These are phyloP conservation scores for Tenodera sinensis DNA, from an alignment of 2,888 invertebrate genomes.

Conservation along the genomic window DNA sequence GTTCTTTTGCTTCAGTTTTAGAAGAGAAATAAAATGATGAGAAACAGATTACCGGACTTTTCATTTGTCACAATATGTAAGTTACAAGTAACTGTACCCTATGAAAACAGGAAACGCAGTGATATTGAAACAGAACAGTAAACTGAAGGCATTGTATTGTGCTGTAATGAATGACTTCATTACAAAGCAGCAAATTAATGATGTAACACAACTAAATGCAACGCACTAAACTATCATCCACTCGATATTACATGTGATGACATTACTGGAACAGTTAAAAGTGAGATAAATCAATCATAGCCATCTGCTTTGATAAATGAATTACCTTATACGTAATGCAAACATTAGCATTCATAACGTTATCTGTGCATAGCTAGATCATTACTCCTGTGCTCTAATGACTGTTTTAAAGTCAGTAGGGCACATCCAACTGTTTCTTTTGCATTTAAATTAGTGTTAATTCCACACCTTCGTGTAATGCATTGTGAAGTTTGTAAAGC, in stretches of 20 bases:
- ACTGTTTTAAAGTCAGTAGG: background rate
- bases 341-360: background rate
- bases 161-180: background rate
- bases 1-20: too few relatives aligned
- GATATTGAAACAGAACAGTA: background rate
- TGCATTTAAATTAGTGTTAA: too few relatives aligned
- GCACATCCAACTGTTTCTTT: too few relatives aligned
- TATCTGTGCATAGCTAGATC: background rate
- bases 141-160: background rate
- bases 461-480: too few relatives aligned
- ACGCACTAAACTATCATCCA: background rate
- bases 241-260: background rate
- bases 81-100: too few relatives aligned
- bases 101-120: too few relatives aligned
- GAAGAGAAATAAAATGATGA: too few relatives aligned
- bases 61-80: too few relatives aligned
- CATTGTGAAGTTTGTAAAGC: too few relatives aligned
- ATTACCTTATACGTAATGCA: background rate
- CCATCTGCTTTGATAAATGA: background rate
- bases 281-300: background rate
- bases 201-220: background rate
- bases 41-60: too few relatives aligned
- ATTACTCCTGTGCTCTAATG: background rate
- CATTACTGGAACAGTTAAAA: background rate
- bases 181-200: background rate